Conservation (phyloP, 2,113 vertebrate genomes). For the Oxyura jamaicensis region DNA sequence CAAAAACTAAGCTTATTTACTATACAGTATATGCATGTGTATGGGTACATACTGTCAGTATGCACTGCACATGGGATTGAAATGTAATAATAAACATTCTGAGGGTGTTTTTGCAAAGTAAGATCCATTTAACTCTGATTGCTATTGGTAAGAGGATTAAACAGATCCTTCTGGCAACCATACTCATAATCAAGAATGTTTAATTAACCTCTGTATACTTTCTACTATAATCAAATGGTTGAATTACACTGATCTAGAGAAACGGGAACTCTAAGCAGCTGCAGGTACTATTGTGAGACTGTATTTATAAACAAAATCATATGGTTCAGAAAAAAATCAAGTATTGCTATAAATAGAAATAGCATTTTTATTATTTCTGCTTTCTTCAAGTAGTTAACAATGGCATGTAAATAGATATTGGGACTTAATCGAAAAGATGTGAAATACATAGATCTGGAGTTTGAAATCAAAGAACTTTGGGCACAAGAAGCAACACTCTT, state of each 20-base stretch:
- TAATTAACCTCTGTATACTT: not conserved
- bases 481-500: no score
- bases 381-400: not conserved
- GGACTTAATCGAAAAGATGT: not conserved
- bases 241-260: not conserved
- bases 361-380: not conserved
- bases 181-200: not conserved
- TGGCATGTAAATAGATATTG: not conserved
- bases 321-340: not conserved
- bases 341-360: not conserved
- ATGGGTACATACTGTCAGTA: not conserved
- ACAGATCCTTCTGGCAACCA: not conserved
- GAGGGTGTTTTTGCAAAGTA: not conserved
- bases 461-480: not conserved
- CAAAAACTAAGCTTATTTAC: not conserved
- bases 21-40: not conserved
- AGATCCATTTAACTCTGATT: not conserved
- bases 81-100: not conserved
- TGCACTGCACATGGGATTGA: fast-evolving
- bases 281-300: not conserved
- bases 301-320: not conserved
- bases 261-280: not conserved
- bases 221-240: not conserved
- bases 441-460: not conserved
- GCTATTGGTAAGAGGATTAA: not conserved